Evolutionary conservation across 2,113 vertebrate species (phyloP), one percentile per base, ranked within the genome.

Genomic region (Hypanus sabinus): DNA sequence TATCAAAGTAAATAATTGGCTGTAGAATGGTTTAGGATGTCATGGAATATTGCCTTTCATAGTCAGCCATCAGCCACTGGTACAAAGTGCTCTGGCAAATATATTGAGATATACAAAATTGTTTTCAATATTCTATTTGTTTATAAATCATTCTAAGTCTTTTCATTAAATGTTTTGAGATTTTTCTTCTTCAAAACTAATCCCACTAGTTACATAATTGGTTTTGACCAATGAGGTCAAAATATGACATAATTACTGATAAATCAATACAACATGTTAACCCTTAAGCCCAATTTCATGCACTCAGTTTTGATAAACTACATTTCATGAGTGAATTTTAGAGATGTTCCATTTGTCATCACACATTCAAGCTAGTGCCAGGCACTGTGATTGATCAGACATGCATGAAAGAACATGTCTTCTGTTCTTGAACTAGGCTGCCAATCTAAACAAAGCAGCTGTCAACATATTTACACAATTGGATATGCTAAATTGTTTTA

Each of bases 381-480:
- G n/a, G 16, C 30, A 90, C 7, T 30, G 11, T 18, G 62, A 30
- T 36, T 65, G 30, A 90, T 65, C 85, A 90, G 85, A 65, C 85
- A 65, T 90, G 60, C 85, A 90, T 90, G 85, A 68, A 90, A 65
- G 16, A 65, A 65, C 85, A 33, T 16, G n/a, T n/a, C 20, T 33
- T n/a, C 30, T 90, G 57, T 88, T 88, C 55, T 12, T 62, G 83
- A 88, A 60, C 83, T n/a, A 62, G 83, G 27, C 57, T 88, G 57
- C 83, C 83, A 62, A 60, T 57, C 24, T 88, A 12, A 62, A 62
- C 55, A 88, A 88, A 88, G 83, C 83, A 88, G 83, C 83, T 88
- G 83, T n/a, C 57, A n/a, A 27, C 83, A 88, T 27, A 6, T 62
- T 57, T 27, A 11, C 22, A 16, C 57, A 60, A 88, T 88, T 88